Conservation (phyloP, 2,797 vertebrate genomes). For the Glossophaga mutica region DNA sequence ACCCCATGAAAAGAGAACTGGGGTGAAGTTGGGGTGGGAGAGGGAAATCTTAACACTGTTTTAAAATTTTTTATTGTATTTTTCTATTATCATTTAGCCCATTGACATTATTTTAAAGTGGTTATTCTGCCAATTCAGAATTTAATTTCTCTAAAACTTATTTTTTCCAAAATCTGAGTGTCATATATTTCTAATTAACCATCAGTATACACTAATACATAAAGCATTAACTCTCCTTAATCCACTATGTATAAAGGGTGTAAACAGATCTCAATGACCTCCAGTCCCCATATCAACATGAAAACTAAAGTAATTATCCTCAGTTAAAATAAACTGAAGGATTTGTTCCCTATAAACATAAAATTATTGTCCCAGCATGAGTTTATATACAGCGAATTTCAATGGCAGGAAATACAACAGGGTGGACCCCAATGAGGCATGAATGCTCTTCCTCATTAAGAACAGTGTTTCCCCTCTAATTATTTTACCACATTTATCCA, state of each 20-base stretch:
- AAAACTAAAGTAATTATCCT: neutral
- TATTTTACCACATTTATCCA: neutral
- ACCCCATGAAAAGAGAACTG: neutral
- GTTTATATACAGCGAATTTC: neutral
- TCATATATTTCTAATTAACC: neutral
- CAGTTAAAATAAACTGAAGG: neutral
- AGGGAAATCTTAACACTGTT: neutral
- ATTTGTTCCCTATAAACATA: neutral
- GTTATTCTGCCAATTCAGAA: neutral
- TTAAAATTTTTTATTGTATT: no score
- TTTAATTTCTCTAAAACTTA: neutral
- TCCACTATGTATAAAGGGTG: neutral
- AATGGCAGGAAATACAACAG: neutral
- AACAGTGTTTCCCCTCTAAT: neutral
- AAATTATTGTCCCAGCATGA: neutral
- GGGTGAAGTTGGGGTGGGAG: neutral
- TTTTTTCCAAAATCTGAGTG: neutral
- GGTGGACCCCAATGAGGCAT: rapidly evolving
- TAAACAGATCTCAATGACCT: neutral
- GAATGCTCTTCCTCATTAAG: neutral
- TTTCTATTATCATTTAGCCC: no score
- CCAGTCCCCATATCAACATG: neutral
- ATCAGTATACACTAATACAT: neutral
- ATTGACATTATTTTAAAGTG: neutral
- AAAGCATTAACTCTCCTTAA: neutral